A percentile compares a stretch with the other conserved stretches of the same genome.
phyloP scores from a whole-genome alignment of 1,140 invertebrate genomes.

The Spodoptera litura region DNA sequence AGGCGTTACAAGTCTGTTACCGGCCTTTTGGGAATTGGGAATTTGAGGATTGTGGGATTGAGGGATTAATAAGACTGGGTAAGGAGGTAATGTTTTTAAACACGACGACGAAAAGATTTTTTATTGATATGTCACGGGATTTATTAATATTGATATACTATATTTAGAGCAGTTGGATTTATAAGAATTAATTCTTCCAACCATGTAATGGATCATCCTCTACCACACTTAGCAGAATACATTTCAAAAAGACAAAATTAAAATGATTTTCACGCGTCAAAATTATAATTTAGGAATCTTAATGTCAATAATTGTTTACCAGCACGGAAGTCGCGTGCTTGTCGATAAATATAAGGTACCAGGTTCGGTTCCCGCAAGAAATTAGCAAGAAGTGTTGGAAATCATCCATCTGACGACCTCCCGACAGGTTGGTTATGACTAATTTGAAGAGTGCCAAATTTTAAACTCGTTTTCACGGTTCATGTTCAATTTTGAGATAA shows the following conservation, averaged over 20 bases:
- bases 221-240: slow-evolving; percentile 2
- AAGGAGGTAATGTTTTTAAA: too few species aligned
- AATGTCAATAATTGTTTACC: slow-evolving; percentile 40
- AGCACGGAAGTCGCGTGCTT: slow-evolving; percentile 38
- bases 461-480: slow-evolving; percentile 19
- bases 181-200: not conserved
- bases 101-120: too few species aligned
- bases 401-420: slow-evolving; percentile 23
- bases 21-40: too few species aligned
- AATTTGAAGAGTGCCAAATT: slow-evolving; percentile 21
- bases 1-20: too few species aligned
- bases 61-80: too few species aligned
- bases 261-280: slow-evolving; percentile 31
- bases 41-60: not conserved
- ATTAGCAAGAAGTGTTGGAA: slow-evolving; percentile 29
- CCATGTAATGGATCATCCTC: not conserved
- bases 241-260: slow-evolving; percentile 6
- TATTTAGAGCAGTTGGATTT: not conserved
- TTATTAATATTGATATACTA: too few species aligned
- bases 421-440: slow-evolving; percentile 34
- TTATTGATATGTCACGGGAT: too few species aligned
- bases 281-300: slow-evolving; percentile 30
- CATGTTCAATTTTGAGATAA: not conserved
- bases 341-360: slow-evolving; percentile 29
- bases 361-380: slow-evolving; percentile 16